Percentiles rank a stretch among this genome's conserved stretches.
phyloP scores from a whole-genome alignment of 2,797 vertebrate species.

The Tenualosa ilisha region DNA sequence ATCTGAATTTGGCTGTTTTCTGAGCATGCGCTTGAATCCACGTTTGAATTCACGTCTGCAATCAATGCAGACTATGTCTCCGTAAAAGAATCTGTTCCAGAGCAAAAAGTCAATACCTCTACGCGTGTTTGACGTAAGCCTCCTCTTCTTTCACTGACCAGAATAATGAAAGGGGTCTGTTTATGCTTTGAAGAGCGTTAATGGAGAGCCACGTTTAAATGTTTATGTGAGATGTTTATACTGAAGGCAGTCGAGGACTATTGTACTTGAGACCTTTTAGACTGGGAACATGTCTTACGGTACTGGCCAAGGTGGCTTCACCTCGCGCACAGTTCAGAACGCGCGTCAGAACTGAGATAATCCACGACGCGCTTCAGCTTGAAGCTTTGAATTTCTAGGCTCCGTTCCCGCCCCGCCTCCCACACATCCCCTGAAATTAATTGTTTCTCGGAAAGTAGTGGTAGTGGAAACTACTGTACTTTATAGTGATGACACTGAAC shows the following conservation, averaged over 20 bases:
- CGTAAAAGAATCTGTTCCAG: neutral
- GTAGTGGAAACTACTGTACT: constrained; percentile 27
- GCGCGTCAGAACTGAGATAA: constrained; percentile 35
- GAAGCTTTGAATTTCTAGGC: constrained; percentile 22
- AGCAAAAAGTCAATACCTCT: neutral
- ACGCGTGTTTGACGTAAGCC: too few relatives aligned
- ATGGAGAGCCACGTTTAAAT: constrained; percentile 7
- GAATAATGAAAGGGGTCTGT: constrained; percentile 7
- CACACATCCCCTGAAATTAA: constrained; percentile 7
- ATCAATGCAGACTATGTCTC: neutral
- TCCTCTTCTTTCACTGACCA: constrained; percentile 3
- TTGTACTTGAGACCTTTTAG: constrained; percentile 11
- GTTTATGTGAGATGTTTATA: constrained; percentile 23
- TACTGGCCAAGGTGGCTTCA: constrained; percentile 9
- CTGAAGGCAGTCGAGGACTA: neutral
- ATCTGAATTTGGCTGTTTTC: neutral
- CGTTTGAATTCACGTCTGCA: neutral
- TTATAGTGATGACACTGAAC: constrained; percentile 14
- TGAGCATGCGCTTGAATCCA: neutral
- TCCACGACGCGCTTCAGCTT: constrained; percentile 10
- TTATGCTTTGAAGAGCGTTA: constrained; percentile 16
- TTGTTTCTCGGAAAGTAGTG: constrained; percentile 27
- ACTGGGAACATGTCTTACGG: constrained; percentile 22
- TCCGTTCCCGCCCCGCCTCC: constrained; percentile 15
- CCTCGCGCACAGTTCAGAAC: constrained; percentile 3